phyloP scores from a whole-genome alignment of 2,888 invertebrate species.

The Dicyrtomina minuta region DNA sequence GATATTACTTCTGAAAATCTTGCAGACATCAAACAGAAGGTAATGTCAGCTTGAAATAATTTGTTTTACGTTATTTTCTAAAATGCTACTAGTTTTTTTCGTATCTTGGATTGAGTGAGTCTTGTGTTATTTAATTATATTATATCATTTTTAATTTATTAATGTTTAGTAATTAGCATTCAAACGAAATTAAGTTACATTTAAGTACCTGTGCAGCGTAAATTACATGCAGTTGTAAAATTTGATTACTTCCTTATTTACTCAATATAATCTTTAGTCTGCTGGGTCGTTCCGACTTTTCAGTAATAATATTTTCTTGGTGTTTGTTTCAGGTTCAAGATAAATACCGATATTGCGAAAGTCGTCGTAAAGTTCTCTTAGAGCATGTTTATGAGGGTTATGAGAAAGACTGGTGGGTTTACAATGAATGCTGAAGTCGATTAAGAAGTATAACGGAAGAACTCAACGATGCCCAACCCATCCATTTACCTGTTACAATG shows the following conservation, averaged over 20 bases:
- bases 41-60: conserved; percentile 60
- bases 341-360: conserved; percentile 88
- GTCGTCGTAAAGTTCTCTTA: conserved; percentile 88
- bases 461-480: conserved; percentile 3
- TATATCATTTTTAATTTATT: neutral
- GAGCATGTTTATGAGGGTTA: conserved; percentile 99
- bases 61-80: conserved; percentile 1
- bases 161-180: no score
- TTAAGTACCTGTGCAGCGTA: no score
- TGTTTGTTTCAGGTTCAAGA: conserved; percentile 52
- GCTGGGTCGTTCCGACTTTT: no score
- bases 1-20: conserved; percentile 97
- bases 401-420: conserved; percentile 98
- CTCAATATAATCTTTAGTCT: no score
- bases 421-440: conserved; percentile 60
- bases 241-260: no score
- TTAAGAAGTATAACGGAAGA: conserved; percentile 1
- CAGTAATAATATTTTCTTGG: no score
- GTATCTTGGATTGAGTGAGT: neutral
- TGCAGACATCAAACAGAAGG: conserved; percentile 96
- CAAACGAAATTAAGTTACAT: no score
- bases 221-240: no score
- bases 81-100: neutral
- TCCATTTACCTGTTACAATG: conserved; percentile 6
- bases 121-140: neutral